Evolutionary conservation across 2,888 invertebrate species (phyloP).

Genomic region (Luffia ferchaultella): DNA sequence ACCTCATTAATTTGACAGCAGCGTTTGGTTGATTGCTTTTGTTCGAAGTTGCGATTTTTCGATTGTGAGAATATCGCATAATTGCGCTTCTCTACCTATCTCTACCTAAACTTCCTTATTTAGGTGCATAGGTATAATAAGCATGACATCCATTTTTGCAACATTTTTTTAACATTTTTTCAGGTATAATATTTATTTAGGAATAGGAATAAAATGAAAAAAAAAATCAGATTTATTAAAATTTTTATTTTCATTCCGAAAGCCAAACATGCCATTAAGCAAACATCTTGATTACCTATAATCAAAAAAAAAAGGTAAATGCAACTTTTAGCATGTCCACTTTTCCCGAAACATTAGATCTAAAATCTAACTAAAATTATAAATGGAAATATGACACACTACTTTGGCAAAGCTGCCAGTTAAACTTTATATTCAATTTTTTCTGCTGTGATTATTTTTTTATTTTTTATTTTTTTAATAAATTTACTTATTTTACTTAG

Average conservation of each 20-base stretch:
- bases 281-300: constrained; percentile 24
- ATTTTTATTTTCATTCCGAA: constrained; percentile 54
- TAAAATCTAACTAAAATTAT: constrained; percentile 31
- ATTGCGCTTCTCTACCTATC: no score
- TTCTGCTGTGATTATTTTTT: neutral
- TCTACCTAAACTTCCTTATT: no score
- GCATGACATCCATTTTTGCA: no score
- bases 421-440: neutral
- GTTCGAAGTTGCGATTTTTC: no score
- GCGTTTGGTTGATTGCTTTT: no score
- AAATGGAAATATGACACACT: constrained; percentile 62
- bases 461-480: constrained; percentile 25
- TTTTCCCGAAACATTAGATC: constrained; percentile 35
- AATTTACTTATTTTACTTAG: neutral
- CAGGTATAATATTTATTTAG: no score
- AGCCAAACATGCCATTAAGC: constrained; percentile 55
- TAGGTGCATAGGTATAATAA: no score
- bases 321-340: constrained; percentile 48
- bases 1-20: no score
- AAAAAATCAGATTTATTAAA: constrained; percentile 29
- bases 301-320: constrained; percentile 43
- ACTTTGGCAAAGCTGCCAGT: constrained; percentile 25
- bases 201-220: constrained; percentile 2
- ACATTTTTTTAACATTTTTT: no score
- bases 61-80: no score